Evolutionary conservation across 2,888 invertebrate genomes (phyloP).

Genomic region (Euphydryas editha): DNA sequence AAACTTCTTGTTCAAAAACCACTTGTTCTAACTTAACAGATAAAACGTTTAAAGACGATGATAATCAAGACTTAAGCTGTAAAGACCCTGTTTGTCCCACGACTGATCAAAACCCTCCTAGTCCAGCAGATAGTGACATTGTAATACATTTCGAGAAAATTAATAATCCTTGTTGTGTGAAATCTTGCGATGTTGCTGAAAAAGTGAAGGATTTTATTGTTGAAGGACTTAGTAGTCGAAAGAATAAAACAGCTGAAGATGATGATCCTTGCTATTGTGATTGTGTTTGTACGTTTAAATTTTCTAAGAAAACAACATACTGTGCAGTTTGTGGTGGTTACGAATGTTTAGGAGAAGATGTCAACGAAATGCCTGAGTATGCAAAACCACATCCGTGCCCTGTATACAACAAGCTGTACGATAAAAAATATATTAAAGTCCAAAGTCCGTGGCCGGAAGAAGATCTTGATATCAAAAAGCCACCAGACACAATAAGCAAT

Average conservation of each 20-base stretch:
- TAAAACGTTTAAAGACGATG: conserved; percentile 21
- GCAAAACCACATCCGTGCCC: conserved; percentile 74
- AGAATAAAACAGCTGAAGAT: conserved; percentile 45
- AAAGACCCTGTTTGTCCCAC: conserved; percentile 53
- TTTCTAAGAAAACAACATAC: conserved; percentile 70
- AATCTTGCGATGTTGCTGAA: conserved; percentile 67
- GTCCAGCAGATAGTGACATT: conserved; percentile 73
- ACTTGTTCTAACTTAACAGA: conserved; percentile 51
- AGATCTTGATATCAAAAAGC: conserved; percentile 47
- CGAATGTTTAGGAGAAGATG: conserved; percentile 71
- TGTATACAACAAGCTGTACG: conserved; percentile 73
- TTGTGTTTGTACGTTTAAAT: conserved; percentile 71
- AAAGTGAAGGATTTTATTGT: conserved; percentile 70
- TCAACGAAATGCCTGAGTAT: conserved; percentile 61
- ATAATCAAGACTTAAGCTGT: conserved; percentile 48
- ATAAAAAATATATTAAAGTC: conserved; percentile 62
- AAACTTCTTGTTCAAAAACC: conserved; percentile 61
- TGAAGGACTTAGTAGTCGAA: conserved; percentile 54
- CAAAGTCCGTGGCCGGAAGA: conserved; percentile 68
- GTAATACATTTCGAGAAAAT: conserved; percentile 64
- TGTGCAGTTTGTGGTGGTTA: conserved; percentile 76
- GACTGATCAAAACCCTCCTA: conserved; percentile 49
- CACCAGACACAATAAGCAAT: conserved; percentile 47
- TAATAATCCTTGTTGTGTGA: conserved; percentile 68
- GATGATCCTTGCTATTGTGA: conserved; percentile 71